Evolutionary conservation across 2,113 vertebrate species (phyloP), one percentile per base, ranked within the genome.

Genomic region (Misgurnus mizolepis): DNA sequence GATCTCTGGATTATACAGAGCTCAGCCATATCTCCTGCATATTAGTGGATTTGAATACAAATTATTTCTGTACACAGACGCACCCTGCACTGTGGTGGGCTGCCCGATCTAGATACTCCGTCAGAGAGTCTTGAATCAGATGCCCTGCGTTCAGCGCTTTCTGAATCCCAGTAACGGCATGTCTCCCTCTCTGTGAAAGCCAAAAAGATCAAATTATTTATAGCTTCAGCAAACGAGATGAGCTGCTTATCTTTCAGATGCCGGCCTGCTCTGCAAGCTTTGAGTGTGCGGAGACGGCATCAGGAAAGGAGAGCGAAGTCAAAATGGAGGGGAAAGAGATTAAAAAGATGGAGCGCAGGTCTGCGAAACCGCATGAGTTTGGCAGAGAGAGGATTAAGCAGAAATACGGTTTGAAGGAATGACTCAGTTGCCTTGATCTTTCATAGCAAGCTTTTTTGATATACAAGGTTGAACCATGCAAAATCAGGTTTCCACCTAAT

Each of bases 151-250:
- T 45, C 39, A 27, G 56, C 56, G 56, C 18, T 55, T 53, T 55
- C 71, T 5, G 39, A 18, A 12, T 40, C 55, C 7, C 49, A 69
- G 64, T 60, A 72, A 76, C 67, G 47, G 22, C 27, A 49, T 74
- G 45, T 79, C 82, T 80, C 78, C 88, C 80, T 70, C 76, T 86
- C 84, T 77, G 82, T 72, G 78, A 84, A 89, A 79, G 83, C 87
- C 84, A 88, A 91, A 90, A 92, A 88, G 84, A 90, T 82, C 83
- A 85, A 82, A 89, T 93, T 91, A 91, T 91, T 92, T 92, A 89
- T 89, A 85, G 88, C 85, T 72, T 6, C 55, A 56, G 76, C 83
- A 88, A 87, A 89, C 78, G 69, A 86, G 88, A 77, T 34, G n/a
- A 82, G 82, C 83, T 85, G 83, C 89, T 90, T 88, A 90, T 91